Conservation (phyloP, 2,113 vertebrate genomes). For the Phoxinus phoxinus region DNA sequence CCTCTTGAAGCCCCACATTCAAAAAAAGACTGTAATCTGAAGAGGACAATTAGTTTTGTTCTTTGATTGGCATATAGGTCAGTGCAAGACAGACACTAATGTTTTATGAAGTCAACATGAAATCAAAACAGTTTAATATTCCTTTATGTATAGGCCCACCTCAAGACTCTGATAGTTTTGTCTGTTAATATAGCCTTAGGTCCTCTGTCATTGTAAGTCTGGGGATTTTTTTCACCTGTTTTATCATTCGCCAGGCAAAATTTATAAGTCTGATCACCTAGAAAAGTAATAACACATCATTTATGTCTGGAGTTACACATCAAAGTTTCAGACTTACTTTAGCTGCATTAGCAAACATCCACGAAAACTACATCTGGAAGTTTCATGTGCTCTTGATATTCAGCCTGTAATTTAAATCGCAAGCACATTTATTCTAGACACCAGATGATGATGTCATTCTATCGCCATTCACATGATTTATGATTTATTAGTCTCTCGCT, state of each 20-base stretch:
- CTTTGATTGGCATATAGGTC: not conserved
- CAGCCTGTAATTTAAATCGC: slow-evolving; percentile 18
- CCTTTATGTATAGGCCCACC: not conserved
- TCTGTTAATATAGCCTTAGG: no score
- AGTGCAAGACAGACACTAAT: not conserved
- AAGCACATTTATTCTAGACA: slow-evolving; percentile 26
- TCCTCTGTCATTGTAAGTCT: no score
- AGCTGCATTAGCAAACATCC: not conserved
- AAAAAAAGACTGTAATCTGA: slow-evolving; percentile 24
- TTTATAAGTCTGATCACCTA: not conserved
- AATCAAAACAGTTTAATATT: not conserved
- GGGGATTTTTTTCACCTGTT: slow-evolving; percentile 7
- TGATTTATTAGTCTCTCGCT: slow-evolving; percentile 18
- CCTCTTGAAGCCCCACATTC: not conserved
- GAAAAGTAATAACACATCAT: not conserved
- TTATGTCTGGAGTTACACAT: slow-evolving; percentile 5
- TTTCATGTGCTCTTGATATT: slow-evolving; percentile 3
- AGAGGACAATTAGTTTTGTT: slow-evolving; percentile 4
- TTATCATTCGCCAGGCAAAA: not conserved
- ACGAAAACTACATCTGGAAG: not conserved
- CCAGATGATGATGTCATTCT: slow-evolving; percentile 39
- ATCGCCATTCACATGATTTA: slow-evolving; percentile 46
- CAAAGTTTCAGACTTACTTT: not conserved
- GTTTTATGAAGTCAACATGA: not conserved
- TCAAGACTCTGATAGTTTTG: no score